Conservation (phyloP, 2,888 invertebrate genomes). For the Spodoptera littoralis region DNA sequence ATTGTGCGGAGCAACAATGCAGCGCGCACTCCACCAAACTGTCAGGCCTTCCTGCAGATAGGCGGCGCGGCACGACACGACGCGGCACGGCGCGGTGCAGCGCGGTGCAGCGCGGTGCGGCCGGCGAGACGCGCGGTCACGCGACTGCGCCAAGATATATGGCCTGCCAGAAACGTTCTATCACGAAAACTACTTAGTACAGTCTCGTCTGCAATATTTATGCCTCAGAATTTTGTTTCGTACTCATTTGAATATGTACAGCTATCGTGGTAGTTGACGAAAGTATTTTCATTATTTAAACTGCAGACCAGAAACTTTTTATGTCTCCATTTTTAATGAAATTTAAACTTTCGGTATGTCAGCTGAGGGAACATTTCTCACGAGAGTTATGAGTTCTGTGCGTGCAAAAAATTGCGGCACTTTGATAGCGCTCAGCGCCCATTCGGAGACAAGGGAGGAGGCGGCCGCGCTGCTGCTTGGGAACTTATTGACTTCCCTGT, state of each 20-base stretch:
- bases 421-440: constrained; percentile 24
- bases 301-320: constrained; percentile 44
- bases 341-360: constrained; percentile 45
- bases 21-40: constrained; percentile 56
- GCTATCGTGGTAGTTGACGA: constrained; percentile 44
- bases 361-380: constrained; percentile 23
- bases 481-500: constrained; percentile 1
- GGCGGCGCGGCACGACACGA: constrained; percentile 50
- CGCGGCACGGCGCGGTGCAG: constrained; percentile 21
- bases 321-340: constrained; percentile 45
- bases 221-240: constrained; percentile 47
- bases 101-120: constrained; percentile 11
- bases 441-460: constrained; percentile 12
- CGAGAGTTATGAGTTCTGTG: constrained; percentile 27
- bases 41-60: constrained; percentile 57
- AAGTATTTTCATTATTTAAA: constrained; percentile 55
- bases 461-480: background rate
- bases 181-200: constrained; percentile 48
- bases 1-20: constrained; percentile 55
- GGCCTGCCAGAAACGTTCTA: constrained; percentile 50
- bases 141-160: constrained; percentile 44
- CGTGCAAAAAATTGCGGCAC: constrained; percentile 37
- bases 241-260: constrained; percentile 50
- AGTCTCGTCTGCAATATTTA: constrained; percentile 47
- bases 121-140: constrained; percentile 14